phyloP scores from a whole-genome alignment of 2,113 vertebrate species.

The Malurus elegans region DNA sequence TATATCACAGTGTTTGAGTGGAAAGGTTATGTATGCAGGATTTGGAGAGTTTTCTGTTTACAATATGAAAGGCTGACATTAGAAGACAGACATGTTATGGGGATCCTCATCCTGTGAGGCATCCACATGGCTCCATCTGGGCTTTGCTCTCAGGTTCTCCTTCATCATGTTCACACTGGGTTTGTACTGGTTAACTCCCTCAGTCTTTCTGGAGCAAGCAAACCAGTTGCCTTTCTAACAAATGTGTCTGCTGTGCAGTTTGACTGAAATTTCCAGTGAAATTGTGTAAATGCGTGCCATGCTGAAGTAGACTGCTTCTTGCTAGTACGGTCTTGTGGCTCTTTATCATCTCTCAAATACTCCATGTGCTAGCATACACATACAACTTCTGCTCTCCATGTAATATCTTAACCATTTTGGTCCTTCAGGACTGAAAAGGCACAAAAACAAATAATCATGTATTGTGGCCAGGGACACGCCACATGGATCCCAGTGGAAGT shows the following conservation, averaged over 20 bases:
- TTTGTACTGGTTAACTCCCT: background rate
- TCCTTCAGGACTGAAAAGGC: background rate
- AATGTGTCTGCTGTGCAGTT: background rate
- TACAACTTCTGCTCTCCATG: background rate
- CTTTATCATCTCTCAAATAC: background rate
- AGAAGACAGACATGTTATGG: fast-evolving
- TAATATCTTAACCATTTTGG: background rate
- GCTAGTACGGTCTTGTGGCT: background rate
- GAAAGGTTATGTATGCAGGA: fast-evolving
- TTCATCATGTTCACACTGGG: background rate
- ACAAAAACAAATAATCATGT: background rate
- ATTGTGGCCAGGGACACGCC: background rate
- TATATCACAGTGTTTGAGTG: background rate
- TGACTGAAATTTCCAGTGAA: background rate
- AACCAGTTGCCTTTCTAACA: background rate
- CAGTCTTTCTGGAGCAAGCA: background rate
- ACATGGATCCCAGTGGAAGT: background rate
- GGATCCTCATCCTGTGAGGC: background rate
- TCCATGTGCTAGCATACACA: background rate
- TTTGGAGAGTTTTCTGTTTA: background rate
- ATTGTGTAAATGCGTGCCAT: fast-evolving
- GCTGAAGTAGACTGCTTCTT: background rate
- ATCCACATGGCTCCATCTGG: fast-evolving
- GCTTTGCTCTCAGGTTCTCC: background rate
- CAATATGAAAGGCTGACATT: background rate